Base-by-base conservation (phyloP, 2,888 invertebrate species). In the Trissolcus brochymenae region DNA sequence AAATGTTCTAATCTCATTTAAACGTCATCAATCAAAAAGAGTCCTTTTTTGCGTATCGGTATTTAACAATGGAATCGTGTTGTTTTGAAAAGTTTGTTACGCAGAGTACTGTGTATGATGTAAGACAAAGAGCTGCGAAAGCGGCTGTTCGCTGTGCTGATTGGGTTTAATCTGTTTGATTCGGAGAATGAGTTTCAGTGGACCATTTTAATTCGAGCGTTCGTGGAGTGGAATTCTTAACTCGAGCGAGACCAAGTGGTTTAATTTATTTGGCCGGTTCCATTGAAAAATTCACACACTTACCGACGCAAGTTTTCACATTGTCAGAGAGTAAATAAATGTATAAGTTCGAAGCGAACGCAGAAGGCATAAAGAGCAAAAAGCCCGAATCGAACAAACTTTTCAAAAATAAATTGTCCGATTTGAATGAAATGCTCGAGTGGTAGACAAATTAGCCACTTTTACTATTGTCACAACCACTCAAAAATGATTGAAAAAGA, bases 91-190 rank as follows among this genome's bases (percentile, higher is more conserved):
- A n/a, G 43, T 43, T 43, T 43, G 43, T 57, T 71, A 57, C 60
- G 62, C 57, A 55, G 67, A 66, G 59, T 66, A 71, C 62, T 61
- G 72, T 25, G 53, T 56, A 19, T 2, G 1, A 2, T 19, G 59
- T 59, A 72, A 64, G 74, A 75, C 78, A 72, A 75, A 75, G 72
- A 43, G 40, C 54, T 43, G 60, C 50, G 25, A 75, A 59, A 72
- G 64, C 43, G 50, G 64, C 66, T 57, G 14, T 57, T 62, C 79
- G 79, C 11, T 11, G 82, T 81, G 85, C 83, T 86, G 86, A 87
- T 87, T 87, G 86, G 84, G 84, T 85, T 82, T 87, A 86, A 87
- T 86, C 85, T 84, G 84, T 86, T 87, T 87, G 85, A 87, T 85
- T 86, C 84, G 82, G 82, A 80, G 86, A 87, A 87, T 87, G 87